Conservation (phyloP, 2,113 vertebrate species). For the Archilochus colubris region DNA sequence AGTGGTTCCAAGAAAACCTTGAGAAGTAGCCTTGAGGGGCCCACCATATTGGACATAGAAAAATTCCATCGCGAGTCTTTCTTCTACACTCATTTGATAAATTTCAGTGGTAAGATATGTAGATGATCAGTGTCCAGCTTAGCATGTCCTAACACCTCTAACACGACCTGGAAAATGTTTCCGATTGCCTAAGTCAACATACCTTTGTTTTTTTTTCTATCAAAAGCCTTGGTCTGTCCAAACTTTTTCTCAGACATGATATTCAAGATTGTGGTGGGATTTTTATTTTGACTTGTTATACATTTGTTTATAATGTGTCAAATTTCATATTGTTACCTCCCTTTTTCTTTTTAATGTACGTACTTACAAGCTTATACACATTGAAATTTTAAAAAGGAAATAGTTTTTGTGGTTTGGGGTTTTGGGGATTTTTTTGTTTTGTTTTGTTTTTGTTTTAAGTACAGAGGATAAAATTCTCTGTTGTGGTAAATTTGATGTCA, state of each 20-base stretch:
- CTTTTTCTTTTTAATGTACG: neutral
- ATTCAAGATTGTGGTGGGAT: slow-evolving; percentile 11
- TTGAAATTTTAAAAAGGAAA: slow-evolving; percentile 7
- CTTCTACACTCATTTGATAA: slow-evolving; percentile 93
- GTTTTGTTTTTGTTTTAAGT: neutral
- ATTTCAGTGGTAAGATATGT: slow-evolving; percentile 90
- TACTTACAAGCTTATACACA: neutral
- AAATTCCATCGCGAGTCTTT: slow-evolving; percentile 93
- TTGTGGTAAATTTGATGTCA: slow-evolving; percentile 57
- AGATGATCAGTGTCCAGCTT: slow-evolving; percentile 72
- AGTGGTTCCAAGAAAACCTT: slow-evolving; percentile 93
- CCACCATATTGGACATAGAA: slow-evolving; percentile 93
- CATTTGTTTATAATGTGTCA: slow-evolving; percentile 5
- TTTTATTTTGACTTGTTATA: slow-evolving; percentile 42
- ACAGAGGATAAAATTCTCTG: slow-evolving; percentile 45
- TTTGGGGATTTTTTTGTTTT: neutral
- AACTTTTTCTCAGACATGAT: slow-evolving; percentile 5
- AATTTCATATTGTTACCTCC: slow-evolving; percentile 42
- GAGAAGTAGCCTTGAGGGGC: slow-evolving; percentile 91
- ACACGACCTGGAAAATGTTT: slow-evolving; percentile 70
- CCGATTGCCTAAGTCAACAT: slow-evolving; percentile 65
- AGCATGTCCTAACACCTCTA: slow-evolving; percentile 80
- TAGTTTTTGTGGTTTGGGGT: neutral
- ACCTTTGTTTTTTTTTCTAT: slow-evolving; percentile 10
- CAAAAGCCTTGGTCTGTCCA: slow-evolving; percentile 32